Evolutionary conservation across 2,888 invertebrate genomes (phyloP).

Genomic region (Scaptodrosophila latifasciaeformis): DNA sequence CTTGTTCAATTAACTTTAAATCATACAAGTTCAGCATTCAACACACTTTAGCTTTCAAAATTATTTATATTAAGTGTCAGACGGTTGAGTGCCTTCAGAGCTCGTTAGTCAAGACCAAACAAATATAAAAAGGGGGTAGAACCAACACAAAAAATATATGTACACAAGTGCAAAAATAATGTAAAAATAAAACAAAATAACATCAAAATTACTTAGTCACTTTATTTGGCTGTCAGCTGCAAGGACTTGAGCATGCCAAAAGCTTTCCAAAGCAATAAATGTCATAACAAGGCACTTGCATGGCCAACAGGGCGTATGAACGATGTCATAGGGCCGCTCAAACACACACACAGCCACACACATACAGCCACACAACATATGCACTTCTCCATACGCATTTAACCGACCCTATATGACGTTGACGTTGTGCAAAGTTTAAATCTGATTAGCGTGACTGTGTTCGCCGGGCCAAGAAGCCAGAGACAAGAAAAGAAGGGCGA

Average conservation of each 20-base stretch:
- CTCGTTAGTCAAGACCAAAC: slow-evolving; percentile 1
- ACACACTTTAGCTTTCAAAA: too few relatives aligned
- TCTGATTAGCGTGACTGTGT: slow-evolving; percentile 54
- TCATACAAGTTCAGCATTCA: too few relatives aligned
- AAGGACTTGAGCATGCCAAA: slow-evolving; percentile 55
- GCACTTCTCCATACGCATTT: slow-evolving; percentile 17
- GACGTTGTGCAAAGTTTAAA: slow-evolving; percentile 69
- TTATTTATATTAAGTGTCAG: too few relatives aligned
- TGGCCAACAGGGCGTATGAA: slow-evolving; percentile 64
- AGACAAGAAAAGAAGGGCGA: too few relatives aligned
- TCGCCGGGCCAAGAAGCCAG: too few relatives aligned
- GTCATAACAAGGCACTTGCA: slow-evolving; percentile 60
- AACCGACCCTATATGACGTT: slow-evolving; percentile 43
- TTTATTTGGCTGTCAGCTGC: slow-evolving; percentile 51
- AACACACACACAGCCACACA: slow-evolving; percentile 18
- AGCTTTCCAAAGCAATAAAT: slow-evolving; percentile 65
- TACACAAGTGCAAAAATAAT: background rate
- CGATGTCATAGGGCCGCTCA: slow-evolving; percentile 60
- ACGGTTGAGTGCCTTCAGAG: background rate
- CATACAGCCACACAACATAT: slow-evolving; percentile 5
- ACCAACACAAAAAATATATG: background rate
- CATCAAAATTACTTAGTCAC: slow-evolving; percentile 41
- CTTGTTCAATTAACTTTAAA: too few relatives aligned
- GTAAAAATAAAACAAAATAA: background rate
- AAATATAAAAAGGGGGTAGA: background rate